Evolutionary conservation across 2,113 vertebrate species (phyloP), one percentile per base, ranked within the genome.

Genomic region (Diphyllodes magnificus): DNA sequence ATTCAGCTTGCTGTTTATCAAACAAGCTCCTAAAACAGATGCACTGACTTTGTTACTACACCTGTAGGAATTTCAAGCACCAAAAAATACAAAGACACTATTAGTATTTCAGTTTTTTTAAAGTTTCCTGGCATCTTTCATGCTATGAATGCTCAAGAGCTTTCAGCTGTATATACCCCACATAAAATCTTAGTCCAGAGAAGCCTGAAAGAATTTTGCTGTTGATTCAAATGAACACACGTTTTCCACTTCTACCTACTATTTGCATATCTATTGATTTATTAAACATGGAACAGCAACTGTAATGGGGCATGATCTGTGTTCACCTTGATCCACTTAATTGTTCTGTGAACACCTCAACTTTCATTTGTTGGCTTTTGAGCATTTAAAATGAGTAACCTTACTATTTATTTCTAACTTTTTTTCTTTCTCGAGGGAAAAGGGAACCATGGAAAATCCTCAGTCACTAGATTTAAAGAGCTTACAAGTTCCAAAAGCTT

Each of bases 401-500:
- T 76, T 82, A 68, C 25, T 14, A 42, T 57, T 85, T 91, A 49
- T 49, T 87, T 82, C 15, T 80, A 30, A 33, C 22, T 63, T 69
- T 76, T 69, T 54, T 78, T 39, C 44, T 65, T 88, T 51, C 90
- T 65, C 1, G 0, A 79, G 23, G n/a, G 51, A 76, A 91, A 92
- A 92, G 13, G 15, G n/a, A 95, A 57, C 49, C 40, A 65, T n/a
- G 51, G 61, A 93, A 96, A 96, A 94, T 82, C 49, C 69, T 79
- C 49, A 72, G 51, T 71, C 37, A 60, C 88, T 94, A 78, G 75
- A 88, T 66, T 95, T 96, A 93, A 93, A 82, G 94, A 84, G 83
- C 88, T 96, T 94, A 57, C 23, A 84, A 64, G 86, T 93, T 96
- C 61, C 82, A 93, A 75, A 91, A 88, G 82, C 76, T 95, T 86